phyloP scores from a whole-genome alignment of 2,888 invertebrate species.

The Galeruca laticollis region DNA sequence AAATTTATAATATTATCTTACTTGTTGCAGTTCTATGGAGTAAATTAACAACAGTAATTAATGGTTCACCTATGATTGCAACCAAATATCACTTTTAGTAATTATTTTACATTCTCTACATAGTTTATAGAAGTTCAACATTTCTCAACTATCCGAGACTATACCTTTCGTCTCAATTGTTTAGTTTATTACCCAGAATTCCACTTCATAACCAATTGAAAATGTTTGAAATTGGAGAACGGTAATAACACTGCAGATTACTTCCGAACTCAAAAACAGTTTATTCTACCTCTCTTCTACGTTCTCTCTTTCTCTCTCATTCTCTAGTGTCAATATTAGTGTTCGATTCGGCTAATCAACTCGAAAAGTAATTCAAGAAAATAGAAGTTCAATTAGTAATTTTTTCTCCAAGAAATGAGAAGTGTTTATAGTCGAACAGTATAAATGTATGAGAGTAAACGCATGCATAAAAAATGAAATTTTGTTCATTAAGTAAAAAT shows the following conservation, averaged over 20 bases:
- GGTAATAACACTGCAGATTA: slow-evolving; percentile 6
- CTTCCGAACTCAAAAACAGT: neutral
- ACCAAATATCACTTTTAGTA: neutral
- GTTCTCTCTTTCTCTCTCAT: neutral
- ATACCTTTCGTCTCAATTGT: neutral
- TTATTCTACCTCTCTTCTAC: neutral
- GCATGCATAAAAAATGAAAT: no score
- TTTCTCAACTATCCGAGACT: neutral
- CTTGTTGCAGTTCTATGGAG: no score
- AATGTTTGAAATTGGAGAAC: slow-evolving; percentile 1
- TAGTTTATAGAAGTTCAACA: neutral
- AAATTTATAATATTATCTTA: no score
- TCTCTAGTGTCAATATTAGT: neutral
- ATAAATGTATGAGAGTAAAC: no score
- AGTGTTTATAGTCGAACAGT: no score
- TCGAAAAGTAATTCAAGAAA: neutral
- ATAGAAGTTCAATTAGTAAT: neutral
- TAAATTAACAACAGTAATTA: no score
- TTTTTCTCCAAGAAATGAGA: neutral
- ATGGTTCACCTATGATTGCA: no score
- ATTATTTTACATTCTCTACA: neutral
- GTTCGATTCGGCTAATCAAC: neutral
- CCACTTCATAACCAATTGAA: slow-evolving; percentile 1
- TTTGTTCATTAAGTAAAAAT: no score
- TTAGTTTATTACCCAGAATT: neutral